Evolutionary conservation across 2,797 vertebrate genomes (phyloP), one percentile per base, ranked within the genome.

Genomic region (Apodemus agrarius): DNA sequence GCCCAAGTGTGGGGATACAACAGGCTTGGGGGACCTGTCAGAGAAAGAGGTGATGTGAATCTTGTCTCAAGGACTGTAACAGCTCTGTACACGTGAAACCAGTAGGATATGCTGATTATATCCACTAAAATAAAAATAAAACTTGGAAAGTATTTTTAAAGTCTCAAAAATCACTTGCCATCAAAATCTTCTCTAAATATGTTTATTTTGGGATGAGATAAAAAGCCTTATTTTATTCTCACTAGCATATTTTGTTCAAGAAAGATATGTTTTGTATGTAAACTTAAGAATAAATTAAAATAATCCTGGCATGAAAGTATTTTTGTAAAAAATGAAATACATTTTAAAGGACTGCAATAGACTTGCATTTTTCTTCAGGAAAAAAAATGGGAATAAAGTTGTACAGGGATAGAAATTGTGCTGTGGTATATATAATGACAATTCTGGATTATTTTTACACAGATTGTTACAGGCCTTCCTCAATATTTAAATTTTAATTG

Each of bases 251-350:
- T 57, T 90, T 90, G 24, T 12, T 72, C 8, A 90, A 90, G 21
- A 81, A 92, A 88, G 6, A 83, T 65, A 78, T n/a, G 65, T 82
- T 96, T 88, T 88, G 52, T 57, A 57, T 74, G 24, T 88, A 74
- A 74, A 74, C 14, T 74, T 74, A 88, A 74, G n/a, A 75, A 74
- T 74, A 75, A 74, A 57, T 88, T 88, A 74, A 57, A 88, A 88
- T 88, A 57, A 6, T 40, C 22, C 69, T 57, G 52, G 24, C 67
- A 88, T 43, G 72, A 74, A 72, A 67, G 43, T 34, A 43, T 75
- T 49, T 80, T 88, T 83, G 21, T 14, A 63, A 86, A 84, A 22
- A 90, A 94, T 63, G 6, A 88, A 57, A 89, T 61, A n/a, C 74
- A 65, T 94, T 49, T 78, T 69, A 82, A 52, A 83, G 59, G 40